Conservation (phyloP, 2,797 vertebrate species). For the Tokudaia tokunoshimensis region DNA sequence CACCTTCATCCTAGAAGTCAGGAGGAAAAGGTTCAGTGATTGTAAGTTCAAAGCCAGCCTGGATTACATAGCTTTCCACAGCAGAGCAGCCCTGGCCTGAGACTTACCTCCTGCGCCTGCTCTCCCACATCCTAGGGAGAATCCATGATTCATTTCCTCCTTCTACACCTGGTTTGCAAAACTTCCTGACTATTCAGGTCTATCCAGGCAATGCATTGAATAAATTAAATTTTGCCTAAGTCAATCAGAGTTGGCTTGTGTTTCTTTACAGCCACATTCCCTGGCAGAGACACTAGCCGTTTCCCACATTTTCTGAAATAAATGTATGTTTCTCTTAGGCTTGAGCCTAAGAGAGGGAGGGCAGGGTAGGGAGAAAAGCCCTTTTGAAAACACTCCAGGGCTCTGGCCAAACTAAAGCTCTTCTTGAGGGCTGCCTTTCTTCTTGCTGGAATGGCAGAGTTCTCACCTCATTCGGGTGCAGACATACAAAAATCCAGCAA, state of each 20-base stretch:
- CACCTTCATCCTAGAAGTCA: not conserved
- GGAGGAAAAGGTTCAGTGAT: not conserved
- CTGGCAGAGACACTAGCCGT: not conserved
- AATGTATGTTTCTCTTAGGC: conserved; percentile 49
- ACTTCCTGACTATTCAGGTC: conserved; percentile 27
- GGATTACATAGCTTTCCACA: not conserved
- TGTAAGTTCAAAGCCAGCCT: not conserved
- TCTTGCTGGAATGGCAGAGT: conserved; percentile 72
- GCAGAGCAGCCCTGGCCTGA: not conserved
- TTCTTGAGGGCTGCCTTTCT: conserved; percentile 71
- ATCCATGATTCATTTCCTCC: not conserved
- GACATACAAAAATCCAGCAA: conserved; percentile 58
- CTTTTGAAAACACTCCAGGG: conserved; percentile 26
- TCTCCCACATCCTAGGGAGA: rapidly evolving
- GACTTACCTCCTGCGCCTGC: rapidly evolving
- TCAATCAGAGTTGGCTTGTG: conserved; percentile 30
- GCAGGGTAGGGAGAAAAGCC: conserved; percentile 35
- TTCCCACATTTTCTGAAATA: conserved; percentile 68
- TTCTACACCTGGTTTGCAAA: conserved; percentile 51
- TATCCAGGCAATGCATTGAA: not conserved
- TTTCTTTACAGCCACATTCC: not conserved
- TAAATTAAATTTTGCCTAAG: conserved; percentile 49
- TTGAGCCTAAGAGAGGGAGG: not conserved
- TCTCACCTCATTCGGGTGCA: conserved; percentile 78
- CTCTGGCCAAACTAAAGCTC: conserved; percentile 68